These are phyloP conservation scores for Stichopus horrens DNA, from an alignment of 53 echinoderm and acorn worm genomes.

Conservation along the genomic window DNA sequence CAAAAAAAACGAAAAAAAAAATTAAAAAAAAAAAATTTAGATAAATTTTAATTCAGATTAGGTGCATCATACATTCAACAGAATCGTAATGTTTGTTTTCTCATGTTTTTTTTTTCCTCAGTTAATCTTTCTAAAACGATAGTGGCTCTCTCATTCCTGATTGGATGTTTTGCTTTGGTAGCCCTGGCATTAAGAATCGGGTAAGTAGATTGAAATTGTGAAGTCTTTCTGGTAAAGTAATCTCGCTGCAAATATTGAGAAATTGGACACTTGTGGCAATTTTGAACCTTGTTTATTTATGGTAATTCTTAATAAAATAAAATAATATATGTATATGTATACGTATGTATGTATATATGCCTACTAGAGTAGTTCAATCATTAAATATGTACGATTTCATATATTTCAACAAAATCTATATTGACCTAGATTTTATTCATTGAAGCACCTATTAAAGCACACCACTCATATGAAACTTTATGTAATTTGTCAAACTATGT, in stretches of 20 bases:
- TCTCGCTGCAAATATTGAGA: not conserved
- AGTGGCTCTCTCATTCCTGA: constrained; percentile 49
- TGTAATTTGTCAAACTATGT: too few relatives aligned
- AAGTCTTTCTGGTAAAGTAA: not conserved
- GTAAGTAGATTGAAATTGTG: constrained; percentile 43
- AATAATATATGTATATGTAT: not conserved
- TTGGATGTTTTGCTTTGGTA: constrained; percentile 62
- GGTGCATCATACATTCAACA: too few relatives aligned
- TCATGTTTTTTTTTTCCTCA: not conserved
- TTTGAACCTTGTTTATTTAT: not conserved
- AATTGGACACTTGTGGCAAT: not conserved
- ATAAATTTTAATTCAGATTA: too few relatives aligned
- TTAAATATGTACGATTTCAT: too few relatives aligned
- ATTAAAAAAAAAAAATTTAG: too few relatives aligned
- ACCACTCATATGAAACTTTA: too few relatives aligned
- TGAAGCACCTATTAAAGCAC: too few relatives aligned
- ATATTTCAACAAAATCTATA: too few relatives aligned
- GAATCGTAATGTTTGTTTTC: not conserved
- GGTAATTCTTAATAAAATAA: not conserved
- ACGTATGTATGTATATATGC: not conserved
- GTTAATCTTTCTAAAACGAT: not conserved
- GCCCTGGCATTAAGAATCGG: constrained; percentile 60
- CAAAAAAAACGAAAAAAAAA: too few relatives aligned
- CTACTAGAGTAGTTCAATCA: too few relatives aligned
- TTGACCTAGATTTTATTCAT: too few relatives aligned